These are phyloP conservation scores for Corapipo altera DNA, from an alignment of 2,113 vertebrate species.

Conservation along the genomic window DNA sequence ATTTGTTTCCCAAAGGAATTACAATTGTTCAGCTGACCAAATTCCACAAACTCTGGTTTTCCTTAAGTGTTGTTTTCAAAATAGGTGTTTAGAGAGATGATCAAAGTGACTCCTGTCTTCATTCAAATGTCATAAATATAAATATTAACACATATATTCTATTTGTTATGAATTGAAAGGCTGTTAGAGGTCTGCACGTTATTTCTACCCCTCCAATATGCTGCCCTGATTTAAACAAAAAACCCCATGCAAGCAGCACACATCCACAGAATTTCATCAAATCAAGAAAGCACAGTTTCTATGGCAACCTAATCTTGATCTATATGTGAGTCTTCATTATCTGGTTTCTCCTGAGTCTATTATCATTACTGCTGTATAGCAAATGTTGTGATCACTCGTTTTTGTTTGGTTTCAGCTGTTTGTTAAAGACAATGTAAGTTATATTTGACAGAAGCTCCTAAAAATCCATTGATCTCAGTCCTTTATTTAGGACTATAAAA, in stretches of 20 bases:
- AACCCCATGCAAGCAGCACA: neutral
- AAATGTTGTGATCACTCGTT: slow-evolving; percentile 25
- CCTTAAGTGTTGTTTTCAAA: neutral
- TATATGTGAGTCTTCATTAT: slow-evolving; percentile 55
- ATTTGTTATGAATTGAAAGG: neutral
- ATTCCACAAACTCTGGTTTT: neutral
- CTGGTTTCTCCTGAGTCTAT: slow-evolving; percentile 37
- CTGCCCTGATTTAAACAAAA: neutral
- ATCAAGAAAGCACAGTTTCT: slow-evolving; percentile 54
- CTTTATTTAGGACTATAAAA: slow-evolving; percentile 30
- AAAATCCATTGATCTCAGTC: slow-evolving; percentile 29
- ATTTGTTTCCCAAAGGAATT: neutral
- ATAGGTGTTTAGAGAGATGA: neutral
- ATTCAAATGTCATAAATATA: neutral
- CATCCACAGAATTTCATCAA: neutral
- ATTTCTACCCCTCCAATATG: neutral
- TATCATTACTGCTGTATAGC: slow-evolving; percentile 38
- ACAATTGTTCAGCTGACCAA: neutral
- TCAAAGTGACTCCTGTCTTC: neutral
- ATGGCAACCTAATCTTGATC: slow-evolving; percentile 64
- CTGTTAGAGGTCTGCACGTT: neutral
- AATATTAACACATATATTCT: neutral
- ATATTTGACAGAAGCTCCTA: slow-evolving; percentile 33
- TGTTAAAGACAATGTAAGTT: slow-evolving; percentile 19
- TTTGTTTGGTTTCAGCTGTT: slow-evolving; percentile 53